These are phyloP conservation scores for Bombus superbus DNA, from an alignment of 1,140 invertebrate species.

Conservation along the genomic window DNA sequence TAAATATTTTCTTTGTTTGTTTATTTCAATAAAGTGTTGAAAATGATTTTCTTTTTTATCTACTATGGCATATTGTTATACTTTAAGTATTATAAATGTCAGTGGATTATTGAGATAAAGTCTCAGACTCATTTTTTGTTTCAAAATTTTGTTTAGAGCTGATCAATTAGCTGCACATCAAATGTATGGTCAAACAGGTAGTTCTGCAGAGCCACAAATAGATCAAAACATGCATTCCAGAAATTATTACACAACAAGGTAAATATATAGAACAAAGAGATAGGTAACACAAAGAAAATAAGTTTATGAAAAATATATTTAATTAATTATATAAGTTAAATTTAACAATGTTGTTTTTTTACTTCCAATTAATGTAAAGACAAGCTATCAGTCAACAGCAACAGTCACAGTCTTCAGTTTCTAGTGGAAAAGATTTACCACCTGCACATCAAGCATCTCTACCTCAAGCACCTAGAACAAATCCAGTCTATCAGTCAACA, in stretches of 20 bases:
- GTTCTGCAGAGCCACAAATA: slow-evolving; percentile 73
- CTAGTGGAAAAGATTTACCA: slow-evolving; percentile 76
- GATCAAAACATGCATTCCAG: slow-evolving; percentile 80
- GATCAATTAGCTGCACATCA: slow-evolving; percentile 80
- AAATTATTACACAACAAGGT: slow-evolving; percentile 79
- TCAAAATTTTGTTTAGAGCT: slow-evolving; percentile 67
- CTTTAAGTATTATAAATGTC: slow-evolving; percentile 27
- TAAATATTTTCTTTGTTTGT: slow-evolving; percentile 2
- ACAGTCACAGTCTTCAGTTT: slow-evolving; percentile 70
- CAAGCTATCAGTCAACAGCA: slow-evolving; percentile 78
- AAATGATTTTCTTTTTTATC: neutral
- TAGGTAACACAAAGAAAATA: neutral
- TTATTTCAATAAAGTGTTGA: slow-evolving; percentile 1
- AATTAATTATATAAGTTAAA: slow-evolving; percentile 2
- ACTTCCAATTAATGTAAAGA: slow-evolving; percentile 61
- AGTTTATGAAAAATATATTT: neutral
- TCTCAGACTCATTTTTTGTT: neutral
- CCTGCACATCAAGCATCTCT: slow-evolving; percentile 81
- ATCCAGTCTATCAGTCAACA: slow-evolving; percentile 72
- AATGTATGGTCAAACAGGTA: slow-evolving; percentile 77
- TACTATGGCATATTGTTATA: slow-evolving; percentile 45
- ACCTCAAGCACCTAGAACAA: slow-evolving; percentile 74
- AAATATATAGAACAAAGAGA: slow-evolving; percentile 12
- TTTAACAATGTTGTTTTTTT: slow-evolving; percentile 35
- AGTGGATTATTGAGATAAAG: neutral